A percentile compares a stretch with the other conserved stretches of the same genome.
phyloP scores from a whole-genome alignment of 1,140 invertebrate genomes.

The Hydropsyche tenuis region DNA sequence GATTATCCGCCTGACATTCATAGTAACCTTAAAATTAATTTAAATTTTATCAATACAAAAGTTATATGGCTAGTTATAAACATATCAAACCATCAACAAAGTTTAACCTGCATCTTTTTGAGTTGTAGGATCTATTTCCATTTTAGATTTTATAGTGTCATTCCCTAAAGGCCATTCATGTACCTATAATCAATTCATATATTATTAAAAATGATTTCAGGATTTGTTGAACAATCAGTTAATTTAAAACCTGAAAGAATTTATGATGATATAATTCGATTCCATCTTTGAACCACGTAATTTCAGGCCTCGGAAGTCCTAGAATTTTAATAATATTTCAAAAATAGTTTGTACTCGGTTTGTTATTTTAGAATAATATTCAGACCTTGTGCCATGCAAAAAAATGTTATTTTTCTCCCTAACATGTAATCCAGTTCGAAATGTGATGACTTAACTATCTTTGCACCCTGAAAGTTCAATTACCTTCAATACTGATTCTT shows the following conservation, averaged over 20 bases:
- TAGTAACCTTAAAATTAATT: constrained; percentile 70
- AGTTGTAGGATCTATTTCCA: constrained; percentile 86
- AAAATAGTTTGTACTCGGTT: neutral
- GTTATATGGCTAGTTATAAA: neutral
- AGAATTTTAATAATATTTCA: neutral
- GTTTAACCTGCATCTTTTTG: constrained; percentile 76
- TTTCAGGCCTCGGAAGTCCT: constrained; percentile 42
- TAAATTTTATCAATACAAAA: neutral
- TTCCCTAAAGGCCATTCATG: constrained; percentile 77
- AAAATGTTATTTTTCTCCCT: constrained; percentile 84
- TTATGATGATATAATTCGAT: constrained; percentile 80
- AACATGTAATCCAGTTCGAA: constrained; percentile 86
- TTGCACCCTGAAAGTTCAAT: constrained; percentile 70
- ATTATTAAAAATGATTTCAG: constrained; percentile 15
- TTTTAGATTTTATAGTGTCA: constrained; percentile 80
- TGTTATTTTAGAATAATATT: neutral
- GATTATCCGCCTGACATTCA: constrained; percentile 78
- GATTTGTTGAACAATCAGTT: constrained; percentile 1
- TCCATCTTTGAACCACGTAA: constrained; percentile 74
- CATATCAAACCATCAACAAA: too few relatives aligned
- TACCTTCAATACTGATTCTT: neutral
- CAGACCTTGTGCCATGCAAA: constrained; percentile 77
- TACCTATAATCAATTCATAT: constrained; percentile 62
- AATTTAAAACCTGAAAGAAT: constrained; percentile 67
- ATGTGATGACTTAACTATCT: constrained; percentile 80